These are phyloP conservation scores for Willisornis vidua DNA, from an alignment of 2,113 vertebrate species.

Conservation along the genomic window DNA sequence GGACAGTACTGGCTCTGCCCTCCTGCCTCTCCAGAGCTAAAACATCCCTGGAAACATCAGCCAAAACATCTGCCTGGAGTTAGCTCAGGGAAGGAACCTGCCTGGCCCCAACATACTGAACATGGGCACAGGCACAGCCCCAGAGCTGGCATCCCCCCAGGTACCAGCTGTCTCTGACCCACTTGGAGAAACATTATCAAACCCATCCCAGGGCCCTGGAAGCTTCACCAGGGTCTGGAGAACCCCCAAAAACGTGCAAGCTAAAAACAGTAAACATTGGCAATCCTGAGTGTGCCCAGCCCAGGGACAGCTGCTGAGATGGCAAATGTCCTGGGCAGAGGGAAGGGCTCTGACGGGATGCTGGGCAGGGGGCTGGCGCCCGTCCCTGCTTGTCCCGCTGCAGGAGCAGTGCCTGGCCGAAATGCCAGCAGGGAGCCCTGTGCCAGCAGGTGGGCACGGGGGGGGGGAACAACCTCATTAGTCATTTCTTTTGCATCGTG, in stretches of 20 bases:
- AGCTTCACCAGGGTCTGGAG: background rate
- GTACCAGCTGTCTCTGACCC: background rate
- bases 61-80: background rate
- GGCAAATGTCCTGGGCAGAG: background rate
- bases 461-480: background rate
- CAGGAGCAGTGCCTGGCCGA: background rate
- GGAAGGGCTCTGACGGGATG: background rate
- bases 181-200: background rate
- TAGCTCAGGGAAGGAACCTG: background rate
- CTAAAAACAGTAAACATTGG: fast-evolving
- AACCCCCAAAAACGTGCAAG: background rate
- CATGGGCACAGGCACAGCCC: background rate
- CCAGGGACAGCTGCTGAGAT: background rate
- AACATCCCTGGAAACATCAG: background rate
- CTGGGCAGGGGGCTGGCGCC: background rate
- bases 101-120: background rate
- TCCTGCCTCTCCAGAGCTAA: background rate
- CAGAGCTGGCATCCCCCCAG: background rate
- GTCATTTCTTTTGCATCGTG: background rate
- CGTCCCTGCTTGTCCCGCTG: background rate
- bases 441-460: background rate
- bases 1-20: background rate
- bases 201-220: background rate
- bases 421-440: background rate
- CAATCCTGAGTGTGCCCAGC: background rate